phyloP scores from a whole-genome alignment of 2,113 vertebrate genomes.

The Cyrtonyx montezumae region DNA sequence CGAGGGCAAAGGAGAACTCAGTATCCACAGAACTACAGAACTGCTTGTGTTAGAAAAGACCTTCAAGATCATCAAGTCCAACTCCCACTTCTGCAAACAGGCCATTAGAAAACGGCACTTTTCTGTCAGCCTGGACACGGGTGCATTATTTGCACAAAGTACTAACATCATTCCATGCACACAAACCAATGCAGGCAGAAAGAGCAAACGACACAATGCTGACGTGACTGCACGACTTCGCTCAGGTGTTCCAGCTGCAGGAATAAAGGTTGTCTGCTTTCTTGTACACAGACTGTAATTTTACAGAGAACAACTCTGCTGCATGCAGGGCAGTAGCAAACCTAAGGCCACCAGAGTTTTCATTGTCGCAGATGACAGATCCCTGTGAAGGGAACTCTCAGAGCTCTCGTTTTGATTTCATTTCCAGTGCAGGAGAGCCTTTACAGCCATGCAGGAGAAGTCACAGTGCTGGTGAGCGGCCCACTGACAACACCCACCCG shows the following conservation, averaged over 20 bases:
- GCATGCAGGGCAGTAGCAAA: neutral
- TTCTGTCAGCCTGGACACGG: neutral
- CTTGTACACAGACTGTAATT: accelerated
- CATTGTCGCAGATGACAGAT: neutral
- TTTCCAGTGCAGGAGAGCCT: accelerated
- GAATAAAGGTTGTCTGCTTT: neutral
- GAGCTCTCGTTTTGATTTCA: neutral
- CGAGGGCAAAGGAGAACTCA: accelerated
- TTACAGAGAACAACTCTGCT: neutral
- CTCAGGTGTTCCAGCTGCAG: neutral
- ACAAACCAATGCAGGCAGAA: accelerated
- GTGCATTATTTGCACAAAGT: no score
- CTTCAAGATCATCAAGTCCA: neutral
- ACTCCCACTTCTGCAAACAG: neutral
- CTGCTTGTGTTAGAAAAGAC: neutral
- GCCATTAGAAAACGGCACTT: accelerated
- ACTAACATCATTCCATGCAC: accelerated
- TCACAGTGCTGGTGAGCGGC: neutral
- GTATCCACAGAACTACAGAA: neutral
- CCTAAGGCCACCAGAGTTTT: neutral
- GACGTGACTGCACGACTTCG: accelerated
- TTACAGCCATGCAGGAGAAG: neutral
- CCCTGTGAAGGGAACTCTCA: neutral
- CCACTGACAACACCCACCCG: accelerated
- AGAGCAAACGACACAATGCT: neutral